Evolutionary conservation across 2,113 vertebrate species (phyloP), one percentile per base, ranked within the genome.

Genomic region (Chamaea fasciata): DNA sequence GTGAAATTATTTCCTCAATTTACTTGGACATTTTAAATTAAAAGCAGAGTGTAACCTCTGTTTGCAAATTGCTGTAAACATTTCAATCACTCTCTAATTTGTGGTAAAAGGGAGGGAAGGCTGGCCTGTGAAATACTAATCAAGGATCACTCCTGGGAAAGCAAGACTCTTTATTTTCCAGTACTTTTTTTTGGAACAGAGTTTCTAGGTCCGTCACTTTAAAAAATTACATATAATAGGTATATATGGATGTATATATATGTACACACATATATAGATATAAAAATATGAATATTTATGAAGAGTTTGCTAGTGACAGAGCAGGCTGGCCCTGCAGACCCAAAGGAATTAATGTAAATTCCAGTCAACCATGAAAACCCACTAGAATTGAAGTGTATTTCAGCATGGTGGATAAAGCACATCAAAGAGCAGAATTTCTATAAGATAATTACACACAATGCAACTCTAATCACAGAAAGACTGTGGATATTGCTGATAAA

Each of bases 401-500:
- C 96, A 95, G 95, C 83, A 92, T 89, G 94, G 92, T 90, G 92
- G 96, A 96, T 90, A 96, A 96, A 97, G 87, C 94, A 97, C 96
- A 96, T 97, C 96, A 97, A 97, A 97, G 96, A 92, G 83, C 81
- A 88, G 95, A 90, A 97, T 96, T 95, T 96, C 96, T 97, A 84
- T 95, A 95, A 95, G 96, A 97, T 97, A 97, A 97, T 97, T 97
- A 95, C 90, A 88, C 95, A 95, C 95, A 97, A 97, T 97, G 96
- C 92, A 94, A 93, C 96, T 92, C 97, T 96, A 97, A 97, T 96
- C 96, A 96, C 87, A 95, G 95, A 92, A 96, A 95, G 97, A 97
- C 94, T 95, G 97, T 96, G 97, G 95, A 96, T 97, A 96, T 96
- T 96, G 96, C 97, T 97, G 97, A 97, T 97, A 97, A 97, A 96